Evolutionary conservation across 2,888 invertebrate species (phyloP), one percentile per base, ranked within the genome.

Genomic region (Chalcis sispes): DNA sequence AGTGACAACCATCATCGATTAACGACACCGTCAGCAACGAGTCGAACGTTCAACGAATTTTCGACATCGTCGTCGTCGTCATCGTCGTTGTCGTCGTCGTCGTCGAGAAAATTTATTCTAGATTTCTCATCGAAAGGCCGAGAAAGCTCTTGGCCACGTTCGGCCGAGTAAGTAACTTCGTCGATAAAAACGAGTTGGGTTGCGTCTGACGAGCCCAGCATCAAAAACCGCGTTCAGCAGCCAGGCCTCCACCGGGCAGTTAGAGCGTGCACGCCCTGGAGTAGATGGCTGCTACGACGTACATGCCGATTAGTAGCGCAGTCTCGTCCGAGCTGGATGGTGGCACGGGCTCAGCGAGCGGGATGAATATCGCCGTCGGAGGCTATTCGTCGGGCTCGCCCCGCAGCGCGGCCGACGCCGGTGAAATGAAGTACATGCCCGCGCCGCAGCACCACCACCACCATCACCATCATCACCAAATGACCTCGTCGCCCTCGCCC

Each of bases 231-330:
- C 18, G 23, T 20, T 18, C 50, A n/a, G 46, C 27, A 36, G 58
- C 18, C 23, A 29, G 61, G 48, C 2, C n/a, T n/a, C n/a, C n/a
- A n/a, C n/a, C n/a, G n/a, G n/a, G n/a, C n/a, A n/a, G n/a, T n/a
- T 46, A 32, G 46, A 56, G 54, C 32, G 20, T 42, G 61, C 52
- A 36, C 48, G 40, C 54, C 23, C 42, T 1, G 15, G 15, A 32
- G 88, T 88, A 87, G 94, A 96, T 96, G 96, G 96, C 97, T 93
- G 96, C 96, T 92, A 95, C 96, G 91, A 95, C 96, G 91, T 97
- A 97, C 92, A 95, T 97, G 93, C 92, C 93, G 89, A 94, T 95
- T 71, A 92, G 92, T 90, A 92, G 92, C 90, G 91, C 91, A 88
- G 92, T 92, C 85, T 93, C 95, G 90, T 93, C 95, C 90, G 95